These are phyloP conservation scores for Holocentrus rufus DNA, from an alignment of 2,797 vertebrate species.

Conservation along the genomic window DNA sequence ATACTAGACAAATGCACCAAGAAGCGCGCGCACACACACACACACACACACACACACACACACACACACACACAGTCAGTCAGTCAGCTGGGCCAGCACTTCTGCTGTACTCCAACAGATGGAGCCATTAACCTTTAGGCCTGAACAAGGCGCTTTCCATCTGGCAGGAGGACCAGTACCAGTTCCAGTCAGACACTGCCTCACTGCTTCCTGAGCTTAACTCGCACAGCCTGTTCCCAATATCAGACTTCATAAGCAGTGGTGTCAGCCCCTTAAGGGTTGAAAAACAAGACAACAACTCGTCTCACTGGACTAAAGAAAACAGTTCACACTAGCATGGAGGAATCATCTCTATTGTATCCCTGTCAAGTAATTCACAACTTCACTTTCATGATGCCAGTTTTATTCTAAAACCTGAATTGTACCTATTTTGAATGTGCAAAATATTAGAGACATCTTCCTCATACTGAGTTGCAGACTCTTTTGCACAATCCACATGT, in stretches of 20 bases:
- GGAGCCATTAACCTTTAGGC: constrained; percentile 75
- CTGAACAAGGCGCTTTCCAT: constrained; percentile 25
- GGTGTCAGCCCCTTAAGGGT: constrained; percentile 47
- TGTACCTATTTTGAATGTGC: background rate
- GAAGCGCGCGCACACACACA: background rate
- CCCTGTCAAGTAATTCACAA: constrained; percentile 14
- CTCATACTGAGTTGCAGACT: too few species aligned
- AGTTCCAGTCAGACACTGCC: constrained; percentile 54
- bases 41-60: background rate
- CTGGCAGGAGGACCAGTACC: constrained; percentile 45
- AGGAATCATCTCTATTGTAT: constrained; percentile 16
- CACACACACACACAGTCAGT: background rate
- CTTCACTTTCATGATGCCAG: constrained; percentile 5
- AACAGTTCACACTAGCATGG: constrained; percentile 21
- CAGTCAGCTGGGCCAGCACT: constrained; percentile 1
- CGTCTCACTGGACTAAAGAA: constrained; percentile 42
- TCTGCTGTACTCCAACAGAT: constrained; percentile 73
- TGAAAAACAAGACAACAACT: constrained; percentile 57
- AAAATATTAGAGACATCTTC: too few species aligned
- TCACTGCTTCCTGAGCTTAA: constrained; percentile 51
- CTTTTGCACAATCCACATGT: too few species aligned
- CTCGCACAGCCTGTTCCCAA: constrained; percentile 51
- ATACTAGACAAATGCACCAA: too few species aligned
- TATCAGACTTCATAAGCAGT: constrained; percentile 61
- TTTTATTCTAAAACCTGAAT: background rate